Evolutionary conservation across 2,888 invertebrate genomes (phyloP).

Genomic region (Steinernema carpocapsae): DNA sequence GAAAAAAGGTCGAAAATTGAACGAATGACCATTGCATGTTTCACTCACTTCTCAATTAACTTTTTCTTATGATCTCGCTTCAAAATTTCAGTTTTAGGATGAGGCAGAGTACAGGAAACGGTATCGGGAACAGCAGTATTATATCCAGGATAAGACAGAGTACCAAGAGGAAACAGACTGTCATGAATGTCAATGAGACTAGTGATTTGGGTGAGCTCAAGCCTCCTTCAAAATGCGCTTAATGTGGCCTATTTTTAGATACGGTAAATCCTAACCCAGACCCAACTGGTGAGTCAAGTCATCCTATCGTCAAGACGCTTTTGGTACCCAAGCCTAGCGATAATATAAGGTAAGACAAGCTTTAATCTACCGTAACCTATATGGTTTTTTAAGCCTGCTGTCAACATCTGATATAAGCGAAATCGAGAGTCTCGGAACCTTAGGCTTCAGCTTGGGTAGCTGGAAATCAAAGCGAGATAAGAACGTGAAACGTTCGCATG

Average conservation of each 20-base stretch:
- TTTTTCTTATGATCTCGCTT: neutral
- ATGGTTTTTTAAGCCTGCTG: conserved; percentile 50
- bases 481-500: conserved; percentile 34
- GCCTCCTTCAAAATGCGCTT: neutral
- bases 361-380: neutral
- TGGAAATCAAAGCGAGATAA: conserved; percentile 50
- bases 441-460: conserved; percentile 51
- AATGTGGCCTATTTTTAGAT: neutral
- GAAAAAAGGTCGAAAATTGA: neutral
- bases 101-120: conserved; percentile 18
- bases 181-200: neutral
- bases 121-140: conserved; percentile 15
- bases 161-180: conserved; percentile 6
- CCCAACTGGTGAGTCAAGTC: conserved; percentile 14
- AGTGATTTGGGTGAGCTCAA: conserved; percentile 1
- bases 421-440: conserved; percentile 61
- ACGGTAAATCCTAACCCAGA: conserved; percentile 5
- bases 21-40: conserved; percentile 7
- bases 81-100: neutral
- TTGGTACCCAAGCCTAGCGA: conserved; percentile 57
- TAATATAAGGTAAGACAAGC: conserved; percentile 51
- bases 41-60: neutral
- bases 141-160: conserved; percentile 20
- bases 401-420: conserved; percentile 64
- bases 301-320: conserved; percentile 45